Base-by-base conservation (phyloP, 1,140 invertebrate species). In the Tetramorium parvispinum region DNA sequence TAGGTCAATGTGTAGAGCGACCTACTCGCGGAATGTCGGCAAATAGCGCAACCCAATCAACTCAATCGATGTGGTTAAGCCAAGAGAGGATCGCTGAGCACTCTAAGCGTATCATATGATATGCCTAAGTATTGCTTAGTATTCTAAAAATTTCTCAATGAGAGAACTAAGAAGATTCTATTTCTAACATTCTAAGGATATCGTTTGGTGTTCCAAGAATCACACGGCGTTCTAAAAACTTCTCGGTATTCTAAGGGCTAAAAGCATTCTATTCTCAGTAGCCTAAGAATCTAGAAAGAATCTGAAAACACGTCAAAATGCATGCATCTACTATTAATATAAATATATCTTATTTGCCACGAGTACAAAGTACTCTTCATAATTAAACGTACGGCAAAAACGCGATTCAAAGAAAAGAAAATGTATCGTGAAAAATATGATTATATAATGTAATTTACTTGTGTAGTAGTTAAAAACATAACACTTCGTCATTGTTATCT, bases 1-100 rank as follows among this genome's bases (percentile, higher is more conserved):
- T 16, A 83, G 24, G 43, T 83, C 79, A 75, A 83, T 43, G 68
- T 46, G 16, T 73, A n/a, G 55, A 57, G 65, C 79, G 66, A 81
- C 63, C 37, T 55, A 37, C 66, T 82, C 66, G 32, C 27, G 40
- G 24, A 61, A 83, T 75, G 53, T 3, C 24, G 13, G 8, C 27
- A 49, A 73, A 75, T 59, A 73, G 55, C 68, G 40, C 63, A 32
- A 4, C 3, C 32, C 32, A 32, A 32, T 32, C 32, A 32, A 59
- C 66, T 75, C 27, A 61, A 59, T 75, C 68, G 11, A 75, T 49
- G 40, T 27, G 53, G 18, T 73, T 83, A 49, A 83, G 27, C 24
- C 27, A 4, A 32, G 32, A 32, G 32, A 32, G 11, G n/a, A 59
- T 55, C 53, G 21, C 10, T 81, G 24, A 81, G 10, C 37, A n/a